Evolutionary conservation across 2,888 invertebrate species (phyloP), one percentile per base, ranked within the genome.

Genomic region (Hymenopus coronatus): DNA sequence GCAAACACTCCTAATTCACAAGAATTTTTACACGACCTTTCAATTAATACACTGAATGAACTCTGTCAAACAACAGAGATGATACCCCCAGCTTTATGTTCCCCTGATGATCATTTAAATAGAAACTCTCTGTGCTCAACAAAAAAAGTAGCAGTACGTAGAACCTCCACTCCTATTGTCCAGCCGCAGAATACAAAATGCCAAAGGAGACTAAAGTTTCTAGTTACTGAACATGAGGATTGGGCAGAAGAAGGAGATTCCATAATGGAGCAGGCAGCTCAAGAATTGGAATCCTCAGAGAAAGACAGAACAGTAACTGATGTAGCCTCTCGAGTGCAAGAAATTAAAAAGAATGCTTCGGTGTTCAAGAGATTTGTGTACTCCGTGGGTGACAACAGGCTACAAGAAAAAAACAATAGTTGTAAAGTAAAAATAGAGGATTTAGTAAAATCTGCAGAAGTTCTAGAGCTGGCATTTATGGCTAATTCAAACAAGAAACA

Each of bases 11-110:
- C 54, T 20, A 70, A 15, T 70, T 28, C 84, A 28, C 83, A 89
- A 84, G 84, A 89, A n/a, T 89, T 89, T 87, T 54, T 82, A n/a
- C 46, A 89, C 28, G 88, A 90, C 54, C n/a, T 90, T 15, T 90
- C 89, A 82, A 40, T 89, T 30, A 88, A 85, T 70, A 89, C 89
- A 20, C n/a, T 90, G 6, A 85, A 90, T 54, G 90, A 89, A 46
- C 28, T 90, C 14, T 88, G 88, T 54, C 88, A 88, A 88, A 88
- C 84, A 8, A 88, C 90, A 46, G 90, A 90, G 83, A 54, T 89
- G 12, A 82, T 89, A n/a, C 30, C 33, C 12, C 46, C 89, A 28
- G 70, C 40, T 40, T 28, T 85, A 30, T 54, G 40, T 81, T 85
- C 40, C 7, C 85, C 85, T 25, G 25, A 70, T 70, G 54, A 70